Base-by-base conservation (phyloP, 2,888 invertebrate genomes). In the Heliconius erato region DNA sequence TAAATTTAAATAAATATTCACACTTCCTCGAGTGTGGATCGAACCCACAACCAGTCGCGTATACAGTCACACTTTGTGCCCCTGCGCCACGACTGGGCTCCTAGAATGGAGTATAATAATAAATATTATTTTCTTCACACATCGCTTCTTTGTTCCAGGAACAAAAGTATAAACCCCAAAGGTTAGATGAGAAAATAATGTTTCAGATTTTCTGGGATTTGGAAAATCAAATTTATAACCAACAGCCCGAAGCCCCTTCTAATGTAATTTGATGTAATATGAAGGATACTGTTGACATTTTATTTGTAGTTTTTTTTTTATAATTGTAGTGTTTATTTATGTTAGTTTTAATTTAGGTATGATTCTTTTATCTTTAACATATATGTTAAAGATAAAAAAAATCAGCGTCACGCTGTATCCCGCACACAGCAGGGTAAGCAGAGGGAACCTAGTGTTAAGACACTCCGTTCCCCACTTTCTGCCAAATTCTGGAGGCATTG, bases 141-240 rank as follows among this genome's bases (percentile, higher is more conserved):
- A 54, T 54, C 19, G 28, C 28, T 32, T 5, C 26, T 65, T 59
- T 67, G 40, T 77, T 35, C 9, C n/a, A 67, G 9, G 54, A 67
- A 67, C 14, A 26, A 65, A 65, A n/a, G 44, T 35, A 74, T 74
- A 74, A 65, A n/a, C 12, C 74, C 67, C 67, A 74, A 54, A 74
- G 74, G 16, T 74, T 74, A 74, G 74, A 74, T 74, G 80, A 59
- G 80, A 80, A 80, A 67, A 80, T 80, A 76, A 80, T 80, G 74
- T 76, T 68, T 68, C n/a, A 74, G 80, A 74, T 59, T 65, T 74
- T 7, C n/a, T 68, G 49, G 74, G 74, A 74, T 80, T 74, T 80
- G 23, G 68, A 54, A n/a, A 67, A 80, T 80, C 63, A 74, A 72
- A 63, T 80, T 74, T 80, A 54, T 68, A 68, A 6, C 68, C 49